Percentiles rank a stretch among this genome's conserved stretches.
Conservation (phyloP, 2,888 invertebrate species). For the Atrina japonica region DNA sequence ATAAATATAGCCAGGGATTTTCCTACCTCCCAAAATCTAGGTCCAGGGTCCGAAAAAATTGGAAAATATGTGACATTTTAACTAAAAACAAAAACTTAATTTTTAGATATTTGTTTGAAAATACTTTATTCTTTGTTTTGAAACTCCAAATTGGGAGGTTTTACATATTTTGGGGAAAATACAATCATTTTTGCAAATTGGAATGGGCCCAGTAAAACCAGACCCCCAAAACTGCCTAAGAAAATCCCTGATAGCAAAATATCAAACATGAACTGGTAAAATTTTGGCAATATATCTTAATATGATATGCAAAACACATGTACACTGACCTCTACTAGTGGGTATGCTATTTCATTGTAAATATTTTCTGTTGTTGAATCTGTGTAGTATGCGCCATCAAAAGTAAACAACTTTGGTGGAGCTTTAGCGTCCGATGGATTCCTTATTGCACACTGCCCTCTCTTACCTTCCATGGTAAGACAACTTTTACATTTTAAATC, state of each 20-base stretch:
- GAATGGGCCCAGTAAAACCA: background rate
- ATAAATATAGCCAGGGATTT: no score
- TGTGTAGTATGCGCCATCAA: constrained; percentile 91
- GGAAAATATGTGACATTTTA: no score
- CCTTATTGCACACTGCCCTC: constrained; percentile 84
- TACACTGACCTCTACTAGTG: constrained; percentile 88
- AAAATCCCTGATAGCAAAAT: background rate
- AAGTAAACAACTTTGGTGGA: constrained; percentile 84
- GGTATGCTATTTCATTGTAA: constrained; percentile 93
- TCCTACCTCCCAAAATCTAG: no score
- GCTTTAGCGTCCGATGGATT: constrained; percentile 76
- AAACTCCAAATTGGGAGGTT: no score
- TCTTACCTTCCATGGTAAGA: constrained; percentile 83
- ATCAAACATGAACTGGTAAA: no score
- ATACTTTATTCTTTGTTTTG: no score
- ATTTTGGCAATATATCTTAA: no score
- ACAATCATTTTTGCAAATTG: background rate
- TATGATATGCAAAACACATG: no score
- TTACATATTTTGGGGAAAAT: no score
- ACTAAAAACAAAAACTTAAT: no score
- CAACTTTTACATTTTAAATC: constrained; percentile 85
- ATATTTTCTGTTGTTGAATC: constrained; percentile 91
- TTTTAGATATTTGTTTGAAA: no score
- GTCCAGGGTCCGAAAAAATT: no score
- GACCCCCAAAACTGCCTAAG: background rate